Conservation (phyloP, 2,888 invertebrate genomes). For the Hyles lineata region DNA sequence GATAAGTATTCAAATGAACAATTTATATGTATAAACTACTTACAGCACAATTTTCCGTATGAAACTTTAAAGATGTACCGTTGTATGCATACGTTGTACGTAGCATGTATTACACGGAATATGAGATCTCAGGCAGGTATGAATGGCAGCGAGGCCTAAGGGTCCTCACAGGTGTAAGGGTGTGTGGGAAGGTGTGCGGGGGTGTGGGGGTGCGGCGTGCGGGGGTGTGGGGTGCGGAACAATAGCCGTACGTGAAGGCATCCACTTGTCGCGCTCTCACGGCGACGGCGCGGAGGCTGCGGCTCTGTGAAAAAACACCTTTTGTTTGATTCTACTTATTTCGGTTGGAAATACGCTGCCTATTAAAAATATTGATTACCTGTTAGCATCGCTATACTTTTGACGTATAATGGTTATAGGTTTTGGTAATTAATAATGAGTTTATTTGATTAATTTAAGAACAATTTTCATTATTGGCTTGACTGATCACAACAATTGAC, state of each 20-base stretch:
- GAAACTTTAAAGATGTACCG: background rate
- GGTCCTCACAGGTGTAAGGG: conserved; percentile 30
- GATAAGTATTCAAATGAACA: no score
- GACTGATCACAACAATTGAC: background rate
- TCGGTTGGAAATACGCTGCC: background rate
- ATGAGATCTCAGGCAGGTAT: background rate
- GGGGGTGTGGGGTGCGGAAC: conserved; percentile 57
- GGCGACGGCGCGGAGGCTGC: conserved; percentile 69
- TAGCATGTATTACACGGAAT: no score
- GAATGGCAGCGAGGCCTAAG: background rate
- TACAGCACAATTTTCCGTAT: no score
- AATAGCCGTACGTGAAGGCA: conserved; percentile 82
- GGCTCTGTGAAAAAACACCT: conserved; percentile 49
- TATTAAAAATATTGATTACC: conserved; percentile 1
- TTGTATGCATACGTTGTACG: background rate
- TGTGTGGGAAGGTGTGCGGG: conserved; percentile 38
- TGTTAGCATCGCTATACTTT: background rate
- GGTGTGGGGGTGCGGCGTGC: conserved; percentile 21
- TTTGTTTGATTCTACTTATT: conserved; percentile 35
- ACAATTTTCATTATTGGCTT: background rate
- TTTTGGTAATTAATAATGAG: background rate
- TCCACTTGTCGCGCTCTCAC: conserved; percentile 81
- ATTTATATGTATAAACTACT: no score
- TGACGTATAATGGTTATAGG: background rate
- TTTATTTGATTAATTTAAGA: background rate